Base-by-base conservation (phyloP, 2,797 vertebrate genomes). In the Falco rusticolus region DNA sequence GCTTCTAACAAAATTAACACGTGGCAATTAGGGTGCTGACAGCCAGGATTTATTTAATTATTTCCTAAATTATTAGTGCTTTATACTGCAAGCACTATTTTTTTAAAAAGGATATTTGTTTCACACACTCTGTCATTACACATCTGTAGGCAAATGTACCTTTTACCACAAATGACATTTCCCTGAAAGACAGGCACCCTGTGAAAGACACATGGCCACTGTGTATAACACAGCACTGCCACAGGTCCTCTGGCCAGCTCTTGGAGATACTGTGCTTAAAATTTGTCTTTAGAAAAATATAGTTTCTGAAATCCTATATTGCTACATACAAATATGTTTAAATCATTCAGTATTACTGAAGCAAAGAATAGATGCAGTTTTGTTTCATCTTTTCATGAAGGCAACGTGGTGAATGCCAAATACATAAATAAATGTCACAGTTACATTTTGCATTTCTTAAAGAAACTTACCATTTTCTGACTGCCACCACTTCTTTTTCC, bases 401-500 rank as follows among this genome's bases (percentile, higher is more conserved):
- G 12, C 16, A 70, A 83, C 1, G 2, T 43, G 18, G 9, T 76
- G 29, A 82, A 77, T 61, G 26, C 4, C 11, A 76, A 13, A 54
- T 54, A 37, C 31, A 48, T 29, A n/a, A 69, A 61, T 41, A 56
- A 91, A 89, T 34, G 29, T 47, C 47, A 37, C 31, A n/a, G 31
- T 33, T 79, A 51, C 6, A 26, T 51, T 54, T 33, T 65, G n/a
- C 19, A 84, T 64, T 85, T 50, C 45, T 79, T 17, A 41, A 56
- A 37, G 50, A 66, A 78, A 81, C 86, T 71, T 92, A 99, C 99
- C 99, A 1, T 99, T 99, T 97, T 99, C 98, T 18, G 99, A 99
- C 93, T 99, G 99, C 99, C 99, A 99, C 99, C 99, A 99, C 90
- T 97, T 98, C 82, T 98, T 98, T 95, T 98, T 98, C 92, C 97